Conservation (phyloP, 2,888 invertebrate genomes). For the Psylliodes chrysocephalus region DNA sequence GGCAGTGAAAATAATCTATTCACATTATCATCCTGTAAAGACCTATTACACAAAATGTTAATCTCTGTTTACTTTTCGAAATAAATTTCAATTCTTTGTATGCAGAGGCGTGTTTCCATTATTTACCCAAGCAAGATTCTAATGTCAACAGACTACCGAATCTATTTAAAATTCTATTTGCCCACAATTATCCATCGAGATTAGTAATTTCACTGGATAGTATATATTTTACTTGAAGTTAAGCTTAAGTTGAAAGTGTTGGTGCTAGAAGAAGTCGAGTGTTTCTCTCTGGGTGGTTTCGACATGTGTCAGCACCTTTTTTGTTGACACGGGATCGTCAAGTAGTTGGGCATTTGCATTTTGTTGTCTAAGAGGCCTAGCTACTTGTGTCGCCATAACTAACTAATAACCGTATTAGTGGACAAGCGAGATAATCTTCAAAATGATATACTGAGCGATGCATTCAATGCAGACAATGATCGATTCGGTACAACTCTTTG, state of each 20-base stretch:
- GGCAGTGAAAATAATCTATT: neutral
- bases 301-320: conserved; percentile 52
- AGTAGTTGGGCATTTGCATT: conserved; percentile 44
- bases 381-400: conserved; percentile 48
- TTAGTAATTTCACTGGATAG: conserved; percentile 47
- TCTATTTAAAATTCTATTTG: conserved; percentile 46
- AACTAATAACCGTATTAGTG: conserved; percentile 32
- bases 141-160: conserved; percentile 51
- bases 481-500: neutral
- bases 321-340: conserved; percentile 45
- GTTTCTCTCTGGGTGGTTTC: conserved; percentile 48
- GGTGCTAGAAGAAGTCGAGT: conserved; percentile 34
- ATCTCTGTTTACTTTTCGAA: conserved; percentile 15
- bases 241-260: conserved; percentile 21
- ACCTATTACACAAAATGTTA: conserved; percentile 16
- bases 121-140: conserved; percentile 13
- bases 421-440: neutral
- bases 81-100: conserved; percentile 4
- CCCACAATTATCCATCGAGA: conserved; percentile 41
- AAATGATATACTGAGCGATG: neutral
- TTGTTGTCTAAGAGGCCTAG: conserved; percentile 34
- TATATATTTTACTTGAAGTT: conserved; percentile 28
- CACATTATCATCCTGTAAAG: neutral
- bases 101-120: conserved; percentile 1
- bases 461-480: neutral